These are phyloP conservation scores for Aphrophora alni DNA, from an alignment of 2,888 invertebrate species.

Conservation along the genomic window DNA sequence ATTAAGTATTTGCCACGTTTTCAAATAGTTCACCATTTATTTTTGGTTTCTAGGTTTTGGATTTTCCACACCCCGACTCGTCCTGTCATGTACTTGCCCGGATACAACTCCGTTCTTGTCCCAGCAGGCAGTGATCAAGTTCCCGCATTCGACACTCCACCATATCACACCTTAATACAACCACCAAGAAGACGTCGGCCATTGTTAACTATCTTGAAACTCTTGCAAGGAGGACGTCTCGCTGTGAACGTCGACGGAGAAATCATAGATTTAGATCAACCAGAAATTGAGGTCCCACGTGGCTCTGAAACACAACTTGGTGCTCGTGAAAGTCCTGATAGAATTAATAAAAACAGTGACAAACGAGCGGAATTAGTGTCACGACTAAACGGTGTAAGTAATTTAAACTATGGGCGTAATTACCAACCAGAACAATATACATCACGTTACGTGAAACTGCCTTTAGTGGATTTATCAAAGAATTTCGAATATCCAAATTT, in stretches of 20 bases:
- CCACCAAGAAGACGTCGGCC: conserved; percentile 36
- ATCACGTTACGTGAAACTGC: background rate
- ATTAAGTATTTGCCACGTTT: no score
- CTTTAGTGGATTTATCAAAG: background rate
- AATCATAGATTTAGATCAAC: background rate
- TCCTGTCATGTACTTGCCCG: conserved; percentile 47
- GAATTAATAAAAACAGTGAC: background rate
- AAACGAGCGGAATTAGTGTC: background rate
- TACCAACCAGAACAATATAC: background rate
- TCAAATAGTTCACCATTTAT: no score
- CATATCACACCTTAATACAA: background rate
- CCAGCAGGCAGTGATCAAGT: conserved; percentile 38
- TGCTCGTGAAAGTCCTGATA: background rate
- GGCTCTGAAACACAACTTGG: background rate
- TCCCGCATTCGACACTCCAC: background rate
- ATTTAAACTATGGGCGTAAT: background rate
- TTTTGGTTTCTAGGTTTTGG: conserved; percentile 41
- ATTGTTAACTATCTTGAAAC: conserved; percentile 25
- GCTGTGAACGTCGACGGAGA: background rate
- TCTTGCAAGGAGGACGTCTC: conserved; percentile 17
- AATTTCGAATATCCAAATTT: background rate
- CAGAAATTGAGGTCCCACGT: background rate
- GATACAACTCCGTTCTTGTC: conserved; percentile 45
- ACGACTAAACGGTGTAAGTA: background rate
- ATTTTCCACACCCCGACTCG: conserved; percentile 50